Evolutionary conservation across 2,797 vertebrate species (phyloP).

Genomic region (Amblyraja radiata): DNA sequence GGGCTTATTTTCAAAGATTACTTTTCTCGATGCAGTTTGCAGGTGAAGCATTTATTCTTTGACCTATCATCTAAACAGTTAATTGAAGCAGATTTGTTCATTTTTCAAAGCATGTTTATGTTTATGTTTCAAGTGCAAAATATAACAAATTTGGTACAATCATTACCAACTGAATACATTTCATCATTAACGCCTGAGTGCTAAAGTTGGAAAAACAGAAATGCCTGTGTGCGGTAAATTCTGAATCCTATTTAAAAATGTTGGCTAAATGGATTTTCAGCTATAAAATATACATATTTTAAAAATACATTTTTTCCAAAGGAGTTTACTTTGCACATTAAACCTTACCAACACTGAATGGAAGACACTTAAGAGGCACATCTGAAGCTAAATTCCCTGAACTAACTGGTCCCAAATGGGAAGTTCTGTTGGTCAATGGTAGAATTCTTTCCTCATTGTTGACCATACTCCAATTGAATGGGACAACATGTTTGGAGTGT

Average conservation of each 20-base stretch:
- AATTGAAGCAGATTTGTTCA: not conserved
- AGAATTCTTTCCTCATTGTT: not conserved
- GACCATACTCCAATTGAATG: not conserved
- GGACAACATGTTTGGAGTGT: not conserved
- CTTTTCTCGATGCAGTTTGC: not conserved
- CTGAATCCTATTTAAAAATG: constrained; percentile 10
- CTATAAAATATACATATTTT: not conserved
- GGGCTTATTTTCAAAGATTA: not conserved
- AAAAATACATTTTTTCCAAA: not conserved
- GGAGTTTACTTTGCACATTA: constrained; percentile 8
- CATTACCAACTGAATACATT: not conserved
- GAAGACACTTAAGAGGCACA: not conserved
- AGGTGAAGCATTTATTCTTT: not conserved
- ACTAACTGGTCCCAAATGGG: not conserved
- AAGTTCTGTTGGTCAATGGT: not conserved
- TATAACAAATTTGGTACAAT: not conserved
- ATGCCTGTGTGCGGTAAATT: not conserved
- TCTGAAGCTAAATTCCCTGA: constrained; percentile 7
- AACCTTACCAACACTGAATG: not conserved
- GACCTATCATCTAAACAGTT: not conserved
- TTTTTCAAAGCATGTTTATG: not conserved
- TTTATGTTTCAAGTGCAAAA: not conserved
- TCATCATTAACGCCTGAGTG: not conserved
- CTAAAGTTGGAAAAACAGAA: not conserved
- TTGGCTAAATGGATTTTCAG: not conserved